Percentiles rank a stretch among this genome's conserved stretches.
Evolutionary conservation across 2,797 vertebrate genomes (phyloP).

Genomic region (Ataeniobius toweri): DNA sequence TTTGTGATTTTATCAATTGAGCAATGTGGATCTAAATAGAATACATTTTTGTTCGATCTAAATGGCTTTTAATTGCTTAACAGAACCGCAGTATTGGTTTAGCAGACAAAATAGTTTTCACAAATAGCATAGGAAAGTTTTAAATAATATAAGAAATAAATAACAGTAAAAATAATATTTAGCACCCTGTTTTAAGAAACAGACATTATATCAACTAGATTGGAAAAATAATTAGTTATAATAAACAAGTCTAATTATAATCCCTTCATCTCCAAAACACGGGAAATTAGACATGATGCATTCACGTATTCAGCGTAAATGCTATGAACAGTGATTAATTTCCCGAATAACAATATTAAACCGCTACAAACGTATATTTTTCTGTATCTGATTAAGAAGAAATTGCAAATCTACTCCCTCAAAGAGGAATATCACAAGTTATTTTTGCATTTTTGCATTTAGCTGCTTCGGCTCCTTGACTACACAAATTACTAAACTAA

Average conservation of each 20-base stretch:
- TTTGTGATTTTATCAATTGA: neutral
- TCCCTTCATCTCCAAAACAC: conserved; percentile 28
- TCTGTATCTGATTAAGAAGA: accelerated
- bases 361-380: neutral
- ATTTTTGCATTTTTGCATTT: neutral
- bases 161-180: neutral
- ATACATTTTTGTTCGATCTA: neutral
- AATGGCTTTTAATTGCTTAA: neutral
- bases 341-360: neutral
- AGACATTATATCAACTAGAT: neutral
- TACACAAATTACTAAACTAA: neutral
- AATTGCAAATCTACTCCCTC: accelerated
- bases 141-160: neutral
- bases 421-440: accelerated
- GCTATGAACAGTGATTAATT: neutral
- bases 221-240: neutral
- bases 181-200: neutral
- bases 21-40: neutral
- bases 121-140: neutral
- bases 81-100: neutral
- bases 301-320: conserved; percentile 35
- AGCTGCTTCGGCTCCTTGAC: neutral
- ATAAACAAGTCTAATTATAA: neutral
- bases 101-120: neutral
- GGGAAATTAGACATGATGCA: conserved; percentile 42